Base-by-base conservation (phyloP, 2,888 invertebrate species). In the Oeneis ivallda region DNA sequence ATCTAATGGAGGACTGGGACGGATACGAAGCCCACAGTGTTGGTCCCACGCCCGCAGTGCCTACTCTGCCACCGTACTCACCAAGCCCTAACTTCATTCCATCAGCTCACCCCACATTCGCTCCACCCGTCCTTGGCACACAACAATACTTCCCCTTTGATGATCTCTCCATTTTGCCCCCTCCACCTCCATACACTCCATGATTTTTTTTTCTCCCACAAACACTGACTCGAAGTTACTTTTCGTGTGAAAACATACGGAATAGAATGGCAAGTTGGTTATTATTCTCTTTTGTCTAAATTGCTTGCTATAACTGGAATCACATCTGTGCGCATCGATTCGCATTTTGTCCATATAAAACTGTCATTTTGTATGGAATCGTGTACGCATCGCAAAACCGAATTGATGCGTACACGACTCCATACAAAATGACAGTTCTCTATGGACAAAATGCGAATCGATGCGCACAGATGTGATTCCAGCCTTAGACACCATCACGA, bases 1-100 rank as follows among this genome's bases (percentile, higher is more conserved):
- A 93, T 73, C 87, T 94, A 47, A 92, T 94, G 76, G 94, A 94
- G 62, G 93, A 93, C 74, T 94, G 93, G 87, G 93, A 94, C 70
- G 94, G 94, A 0, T 89, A 93, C 62, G 94, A 94, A 71, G 92
- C 93, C 0, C 94, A 94, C 74, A 92, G 92, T 68, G 92, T 93
- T 2, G 93, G 93, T 0, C 92, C 93, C 1, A 93, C 93, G 0
- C 91, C 89, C 0, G 93, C 93, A 0, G 93, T 93, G 70, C 93
- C 86, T 75, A 92, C 79, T 75, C 90, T 92, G 8, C 94, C 94
- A 0, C 94, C 94, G 0, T 94, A 94, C 78, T 92, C 93, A 1
- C 94, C 94, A 71, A 88, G 76, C 65, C 86, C 86, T 0, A 86
- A 85, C 66, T 91, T 82, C 58, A 73, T 83, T 52, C 84, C 87